phyloP scores from a whole-genome alignment of 2,888 invertebrate genomes.

The Dryocosmus kuriphilus region DNA sequence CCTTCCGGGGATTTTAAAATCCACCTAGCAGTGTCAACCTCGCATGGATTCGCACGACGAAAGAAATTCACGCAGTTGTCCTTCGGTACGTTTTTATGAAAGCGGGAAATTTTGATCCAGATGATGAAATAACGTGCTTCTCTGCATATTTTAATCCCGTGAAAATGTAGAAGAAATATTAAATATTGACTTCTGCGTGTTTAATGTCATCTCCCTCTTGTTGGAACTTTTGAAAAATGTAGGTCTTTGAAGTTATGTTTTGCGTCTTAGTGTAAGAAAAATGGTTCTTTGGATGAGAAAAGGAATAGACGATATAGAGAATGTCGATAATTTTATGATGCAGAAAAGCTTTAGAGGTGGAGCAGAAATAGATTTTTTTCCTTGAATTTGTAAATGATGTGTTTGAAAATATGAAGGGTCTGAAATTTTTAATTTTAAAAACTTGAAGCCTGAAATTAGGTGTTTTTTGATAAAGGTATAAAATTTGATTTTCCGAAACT shows the following conservation, averaged over 20 bases:
- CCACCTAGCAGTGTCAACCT: constrained; percentile 53
- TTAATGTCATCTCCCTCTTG: not conserved
- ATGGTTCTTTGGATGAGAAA: not conserved
- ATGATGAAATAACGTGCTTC: not conserved
- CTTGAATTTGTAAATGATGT: too few species aligned
- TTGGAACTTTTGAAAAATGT: not conserved
- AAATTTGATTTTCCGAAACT: too few species aligned
- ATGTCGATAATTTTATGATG: not conserved
- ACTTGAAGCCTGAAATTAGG: too few species aligned
- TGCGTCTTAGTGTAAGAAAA: not conserved
- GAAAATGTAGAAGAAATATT: not conserved
- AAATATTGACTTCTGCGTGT: not conserved
- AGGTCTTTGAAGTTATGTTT: not conserved
- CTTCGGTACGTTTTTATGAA: constrained; percentile 57
- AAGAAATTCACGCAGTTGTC: constrained; percentile 66
- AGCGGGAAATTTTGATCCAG: constrained; percentile 10
- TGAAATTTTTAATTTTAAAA: too few species aligned
- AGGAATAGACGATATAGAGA: not conserved
- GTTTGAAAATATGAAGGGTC: too few species aligned
- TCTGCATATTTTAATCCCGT: not conserved
- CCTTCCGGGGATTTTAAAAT: constrained; percentile 42
- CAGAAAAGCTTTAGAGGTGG: not conserved
- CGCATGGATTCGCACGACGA: constrained; percentile 59
- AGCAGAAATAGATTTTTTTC: too few species aligned
- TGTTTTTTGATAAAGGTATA: too few species aligned